Evolutionary conservation across 2,113 vertebrate genomes (phyloP), one percentile per base, ranked within the genome.

Genomic region (Cephalophus harveyi): DNA sequence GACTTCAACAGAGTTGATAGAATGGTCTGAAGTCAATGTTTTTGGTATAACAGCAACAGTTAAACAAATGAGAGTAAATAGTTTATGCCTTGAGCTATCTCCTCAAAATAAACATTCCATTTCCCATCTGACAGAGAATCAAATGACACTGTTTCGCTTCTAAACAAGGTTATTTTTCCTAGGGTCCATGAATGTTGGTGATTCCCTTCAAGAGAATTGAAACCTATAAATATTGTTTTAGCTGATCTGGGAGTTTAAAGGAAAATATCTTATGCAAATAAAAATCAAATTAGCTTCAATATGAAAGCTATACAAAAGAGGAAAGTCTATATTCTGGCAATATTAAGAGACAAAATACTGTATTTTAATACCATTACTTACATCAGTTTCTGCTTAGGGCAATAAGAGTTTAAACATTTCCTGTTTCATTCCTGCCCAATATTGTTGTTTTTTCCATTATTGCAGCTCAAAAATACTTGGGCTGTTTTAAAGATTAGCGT

Each of bases 141-240:
- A 97, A 92, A 97, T 96, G 87, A 78, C 82, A 95, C 33, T 97
- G 96, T 96, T 98, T 97, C 96, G 57, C 79, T 97, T 97, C 91
- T 97, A 97, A 98, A 90, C 95, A 97, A n/a, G 60, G 91, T 97
- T 98, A 71, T 97, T 96, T 91, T 96, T 97, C 90, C 78, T 86
- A 76, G 36, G 40, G 52, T 96, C 81, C 81, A 87, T 28, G 46
- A 93, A 97, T 96, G 52, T 71, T 94, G 84, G 89, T 95, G 94
- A 98, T 97, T 96, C 91, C 91, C 87, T 95, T 95, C 81, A 97
- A 92, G 60, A 97, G 76, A 97, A 79, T 71, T 92, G 81, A 98
- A 97, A 94, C n/a, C 85, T 85, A 46, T 79, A 96, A 96, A 98
- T 97, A 97, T 97, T 97, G 57, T 97, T 97, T 94, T 96, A 97